Evolutionary conservation across 2,113 vertebrate genomes (phyloP).

Genomic region (Ictalurus furcatus): DNA sequence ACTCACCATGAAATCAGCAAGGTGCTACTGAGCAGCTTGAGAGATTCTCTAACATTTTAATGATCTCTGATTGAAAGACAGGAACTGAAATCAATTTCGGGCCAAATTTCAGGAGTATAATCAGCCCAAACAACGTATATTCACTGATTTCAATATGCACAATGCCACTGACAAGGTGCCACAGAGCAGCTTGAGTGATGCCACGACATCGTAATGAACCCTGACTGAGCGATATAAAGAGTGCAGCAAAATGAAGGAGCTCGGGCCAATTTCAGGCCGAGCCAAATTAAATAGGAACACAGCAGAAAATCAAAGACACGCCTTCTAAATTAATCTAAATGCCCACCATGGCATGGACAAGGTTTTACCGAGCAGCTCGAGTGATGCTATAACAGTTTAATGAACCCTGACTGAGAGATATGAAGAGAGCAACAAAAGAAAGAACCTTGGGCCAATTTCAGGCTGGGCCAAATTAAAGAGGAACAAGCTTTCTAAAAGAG

Average conservation of each 20-base stretch:
- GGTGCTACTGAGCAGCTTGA: not conserved
- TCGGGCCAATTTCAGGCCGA: not conserved
- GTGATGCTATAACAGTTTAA: not conserved
- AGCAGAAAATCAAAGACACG: not conserved
- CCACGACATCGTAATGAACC: slow-evolving; percentile 47
- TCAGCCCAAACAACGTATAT: not conserved
- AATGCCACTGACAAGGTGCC: slow-evolving; percentile 10
- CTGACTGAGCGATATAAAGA: not conserved
- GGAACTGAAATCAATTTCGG: not conserved
- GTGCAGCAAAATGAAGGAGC: too few species aligned
- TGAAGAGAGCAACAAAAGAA: slow-evolving; percentile 28
- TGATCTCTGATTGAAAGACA: not conserved
- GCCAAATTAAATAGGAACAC: slow-evolving; percentile 6
- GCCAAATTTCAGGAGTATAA: not conserved
- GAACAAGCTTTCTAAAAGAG: not conserved
- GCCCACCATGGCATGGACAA: not conserved
- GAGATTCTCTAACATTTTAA: not conserved
- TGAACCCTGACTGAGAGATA: slow-evolving; percentile 37
- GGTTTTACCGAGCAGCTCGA: not conserved
- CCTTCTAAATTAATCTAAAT: not conserved
- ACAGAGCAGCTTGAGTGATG: slow-evolving; percentile 18
- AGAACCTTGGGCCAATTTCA: not conserved
- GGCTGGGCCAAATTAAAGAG: not conserved
- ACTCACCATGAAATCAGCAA: not conserved
- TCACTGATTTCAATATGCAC: not conserved